Conservation (phyloP, 2,888 invertebrate genomes). For the Steinernema hermaphroditum region DNA sequence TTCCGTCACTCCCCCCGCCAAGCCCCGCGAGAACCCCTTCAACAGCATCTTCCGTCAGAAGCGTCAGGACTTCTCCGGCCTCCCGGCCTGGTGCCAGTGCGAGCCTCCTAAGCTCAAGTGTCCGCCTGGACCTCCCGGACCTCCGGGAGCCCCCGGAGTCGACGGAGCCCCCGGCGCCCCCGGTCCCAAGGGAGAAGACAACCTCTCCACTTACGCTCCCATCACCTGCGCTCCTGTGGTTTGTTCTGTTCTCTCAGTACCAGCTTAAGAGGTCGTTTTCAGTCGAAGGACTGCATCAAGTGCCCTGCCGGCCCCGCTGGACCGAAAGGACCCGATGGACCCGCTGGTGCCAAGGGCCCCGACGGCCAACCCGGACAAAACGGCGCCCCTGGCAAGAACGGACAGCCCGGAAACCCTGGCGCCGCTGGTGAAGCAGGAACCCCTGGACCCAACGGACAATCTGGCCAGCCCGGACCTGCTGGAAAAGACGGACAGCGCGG, state of each 20-base stretch:
- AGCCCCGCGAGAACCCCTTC: constrained; percentile 51
- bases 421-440: constrained; percentile 2
- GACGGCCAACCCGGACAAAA: constrained; percentile 29
- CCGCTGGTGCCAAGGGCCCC: constrained; percentile 29
- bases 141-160: constrained; percentile 39
- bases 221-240: constrained; percentile 49
- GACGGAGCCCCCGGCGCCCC: constrained; percentile 51
- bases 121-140: constrained; percentile 57
- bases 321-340: constrained; percentile 42
- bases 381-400: constrained; percentile 43
- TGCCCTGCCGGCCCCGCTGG: constrained; percentile 32
- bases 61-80: constrained; percentile 51
- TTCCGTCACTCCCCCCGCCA: constrained; percentile 44
- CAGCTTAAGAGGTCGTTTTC: no score
- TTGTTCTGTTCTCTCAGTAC: no score
- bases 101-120: constrained; percentile 59
- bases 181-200: constrained; percentile 55
- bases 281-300: constrained; percentile 32
- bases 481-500: constrained; percentile 20
- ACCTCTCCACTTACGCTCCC: constrained; percentile 49
- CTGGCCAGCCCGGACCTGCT: constrained; percentile 41
- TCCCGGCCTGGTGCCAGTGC: constrained; percentile 64
- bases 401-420: constrained; percentile 9
- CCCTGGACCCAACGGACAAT: neutral
- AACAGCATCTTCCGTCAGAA: constrained; percentile 62